Percentiles rank a stretch among this genome's conserved stretches.
phyloP scores from a whole-genome alignment of 2,888 invertebrate genomes.

The Kuschelorhynchus macadamiae region DNA sequence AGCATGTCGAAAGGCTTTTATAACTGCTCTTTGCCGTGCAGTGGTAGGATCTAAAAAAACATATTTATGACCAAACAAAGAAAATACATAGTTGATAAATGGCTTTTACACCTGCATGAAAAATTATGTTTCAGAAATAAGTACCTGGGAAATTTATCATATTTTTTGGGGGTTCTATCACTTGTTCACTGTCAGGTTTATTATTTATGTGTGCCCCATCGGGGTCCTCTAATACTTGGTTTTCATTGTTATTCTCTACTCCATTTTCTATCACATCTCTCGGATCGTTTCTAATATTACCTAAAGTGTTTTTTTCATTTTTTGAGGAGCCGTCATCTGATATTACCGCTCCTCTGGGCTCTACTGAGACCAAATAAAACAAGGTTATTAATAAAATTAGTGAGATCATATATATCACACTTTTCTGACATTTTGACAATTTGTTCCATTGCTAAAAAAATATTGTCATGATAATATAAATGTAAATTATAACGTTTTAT shows the following conservation, averaged over 20 bases:
- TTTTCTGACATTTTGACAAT: conserved; percentile 86
- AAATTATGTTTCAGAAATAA: too few relatives aligned
- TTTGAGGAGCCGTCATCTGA: conserved; percentile 60
- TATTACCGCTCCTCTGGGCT: conserved; percentile 60
- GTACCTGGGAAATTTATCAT: conserved; percentile 59
- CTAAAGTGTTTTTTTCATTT: conserved; percentile 56
- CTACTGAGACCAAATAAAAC: conserved; percentile 74
- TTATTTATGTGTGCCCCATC: conserved; percentile 54
- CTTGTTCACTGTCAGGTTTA: conserved; percentile 59
- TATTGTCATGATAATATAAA: conserved; percentile 20
- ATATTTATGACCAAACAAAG: conserved; percentile 5
- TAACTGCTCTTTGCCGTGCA: conserved; percentile 86
- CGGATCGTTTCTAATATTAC: conserved; percentile 62
- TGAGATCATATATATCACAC: conserved; percentile 78
- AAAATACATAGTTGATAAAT: background rate
- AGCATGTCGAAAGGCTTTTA: conserved; percentile 91
- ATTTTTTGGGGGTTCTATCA: conserved; percentile 59
- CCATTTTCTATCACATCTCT: conserved; percentile 61
- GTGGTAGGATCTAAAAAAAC: conserved; percentile 79
- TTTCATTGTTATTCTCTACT: conserved; percentile 59
- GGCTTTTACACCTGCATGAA: background rate
- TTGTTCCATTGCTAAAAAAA: conserved; percentile 87
- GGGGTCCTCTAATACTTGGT: conserved; percentile 62
- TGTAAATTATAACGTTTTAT: background rate
- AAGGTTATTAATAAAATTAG: conserved; percentile 73